Conservation (phyloP, 2,888 invertebrate species). For the Diplazon laetatorius region DNA sequence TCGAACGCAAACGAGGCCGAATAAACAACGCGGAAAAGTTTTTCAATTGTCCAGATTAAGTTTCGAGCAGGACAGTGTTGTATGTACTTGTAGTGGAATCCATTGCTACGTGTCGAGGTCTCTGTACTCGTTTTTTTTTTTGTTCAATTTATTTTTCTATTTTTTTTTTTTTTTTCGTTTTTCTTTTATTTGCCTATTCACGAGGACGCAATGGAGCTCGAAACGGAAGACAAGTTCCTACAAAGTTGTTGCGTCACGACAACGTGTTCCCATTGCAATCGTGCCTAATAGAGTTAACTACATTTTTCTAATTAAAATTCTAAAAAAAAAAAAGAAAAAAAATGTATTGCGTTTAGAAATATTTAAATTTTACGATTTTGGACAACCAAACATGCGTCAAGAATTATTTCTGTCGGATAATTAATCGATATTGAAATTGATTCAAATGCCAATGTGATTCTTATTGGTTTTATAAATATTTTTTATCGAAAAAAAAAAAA, state of each 20-base stretch:
- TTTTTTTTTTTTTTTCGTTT: no score
- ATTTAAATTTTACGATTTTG: no score
- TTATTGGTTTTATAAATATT: no score
- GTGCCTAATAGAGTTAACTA: neutral
- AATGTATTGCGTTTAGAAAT: neutral
- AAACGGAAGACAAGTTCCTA: constrained; percentile 35
- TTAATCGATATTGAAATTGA: no score
- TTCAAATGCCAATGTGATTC: no score
- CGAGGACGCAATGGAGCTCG: constrained; percentile 44
- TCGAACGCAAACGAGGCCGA: constrained; percentile 30
- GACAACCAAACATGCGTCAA: neutral
- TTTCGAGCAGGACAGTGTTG: constrained; percentile 31
- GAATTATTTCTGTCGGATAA: no score
- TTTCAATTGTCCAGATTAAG: constrained; percentile 37
- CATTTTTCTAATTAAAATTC: neutral
- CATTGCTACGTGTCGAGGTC: constrained; percentile 43
- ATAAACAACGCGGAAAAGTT: constrained; percentile 42
- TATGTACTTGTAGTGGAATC: constrained; percentile 18
- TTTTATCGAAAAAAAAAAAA: no score
- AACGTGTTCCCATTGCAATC: constrained; percentile 4
- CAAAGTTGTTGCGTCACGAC: constrained; percentile 13
- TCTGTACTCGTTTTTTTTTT: constrained; percentile 9
- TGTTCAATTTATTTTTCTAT: no score
- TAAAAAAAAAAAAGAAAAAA: neutral
- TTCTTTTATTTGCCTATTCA: no score